Percentiles rank a stretch among this genome's conserved stretches.
Evolutionary conservation across 2,113 vertebrate genomes (phyloP).

Genomic region (Gasterosteus aculeatus): DNA sequence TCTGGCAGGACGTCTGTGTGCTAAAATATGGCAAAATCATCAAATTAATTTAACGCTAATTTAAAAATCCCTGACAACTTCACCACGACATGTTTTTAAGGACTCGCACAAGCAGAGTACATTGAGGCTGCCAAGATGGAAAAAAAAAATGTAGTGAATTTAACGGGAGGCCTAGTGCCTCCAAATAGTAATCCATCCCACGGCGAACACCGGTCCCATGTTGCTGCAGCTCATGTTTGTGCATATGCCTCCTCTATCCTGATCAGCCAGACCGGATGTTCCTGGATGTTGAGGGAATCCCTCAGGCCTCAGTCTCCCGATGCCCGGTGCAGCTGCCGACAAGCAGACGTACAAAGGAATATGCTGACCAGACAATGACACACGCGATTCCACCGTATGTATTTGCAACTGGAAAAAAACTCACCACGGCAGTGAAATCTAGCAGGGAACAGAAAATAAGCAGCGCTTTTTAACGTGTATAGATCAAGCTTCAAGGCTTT

Average conservation of each 20-base stretch:
- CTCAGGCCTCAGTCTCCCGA: conserved; percentile 46
- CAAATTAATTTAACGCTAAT: conserved; percentile 29
- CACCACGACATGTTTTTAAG: neutral
- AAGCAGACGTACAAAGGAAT: conserved; percentile 47
- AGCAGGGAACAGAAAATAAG: neutral
- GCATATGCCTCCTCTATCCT: conserved; percentile 50
- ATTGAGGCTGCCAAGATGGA: neutral
- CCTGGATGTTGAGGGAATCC: conserved; percentile 56
- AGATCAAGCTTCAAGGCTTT: neutral
- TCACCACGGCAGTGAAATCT: neutral
- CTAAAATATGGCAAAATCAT: conserved; percentile 14
- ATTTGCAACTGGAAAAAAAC: conserved; percentile 10
- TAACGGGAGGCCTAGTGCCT: conserved; percentile 17
- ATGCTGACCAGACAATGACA: conserved; percentile 53
- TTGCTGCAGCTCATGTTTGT: conserved; percentile 22
- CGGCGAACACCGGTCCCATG: conserved; percentile 14
- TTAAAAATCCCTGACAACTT: conserved; percentile 23
- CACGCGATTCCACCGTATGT: conserved; percentile 16
- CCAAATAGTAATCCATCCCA: conserved; percentile 8
- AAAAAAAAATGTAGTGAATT: conserved; percentile 19
- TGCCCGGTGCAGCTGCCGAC: conserved; percentile 53
- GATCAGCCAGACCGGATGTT: conserved; percentile 63
- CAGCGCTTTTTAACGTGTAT: neutral
- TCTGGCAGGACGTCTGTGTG: conserved; percentile 3
- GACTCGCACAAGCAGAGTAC: neutral